Base-by-base conservation (phyloP, 2,797 vertebrate genomes). In the Lycodopsis pacificus region DNA sequence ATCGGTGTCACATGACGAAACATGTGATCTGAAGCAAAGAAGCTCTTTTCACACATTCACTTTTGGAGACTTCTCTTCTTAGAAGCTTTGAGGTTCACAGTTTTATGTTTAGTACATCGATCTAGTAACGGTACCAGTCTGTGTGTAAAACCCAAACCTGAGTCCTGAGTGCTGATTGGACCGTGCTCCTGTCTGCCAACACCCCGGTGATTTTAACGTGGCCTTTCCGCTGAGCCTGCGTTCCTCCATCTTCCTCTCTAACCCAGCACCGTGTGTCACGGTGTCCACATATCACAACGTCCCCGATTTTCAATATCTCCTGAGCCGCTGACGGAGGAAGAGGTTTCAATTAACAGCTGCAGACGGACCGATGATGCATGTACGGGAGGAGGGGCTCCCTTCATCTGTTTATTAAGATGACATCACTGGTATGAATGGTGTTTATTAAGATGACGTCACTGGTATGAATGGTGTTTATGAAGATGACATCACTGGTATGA, bases 221-320 rank as follows among this genome's bases (percentile, higher is more conserved):
- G 91, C 86, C 87, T 91, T 92, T 86, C 70, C 69, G 20, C 48
- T 1, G 7, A 77, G 56, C 49, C 58, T 64, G 53, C 56, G 4
- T 63, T 46, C 51, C 62, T 87, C 71, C 73, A 32, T 85, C 83
- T 49, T 82, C 70, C 63, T 65, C 34, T 66, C 63, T 44, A 66
- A 75, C 72, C 71, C 51, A 75, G 81, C 81, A 86, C 61, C 78
- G 71, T 65, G 80, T 89, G 70, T 71, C 64, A 40, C 25, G 63
- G 58, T 74, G 51, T 75, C 63, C 69, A 91, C 93, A 93, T 91
- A 90, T 81, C 92, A 92, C 77, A 90, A 70, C 88, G 77, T 53
- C 66, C 30, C 27, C 27, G 2, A 27, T 27, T 27, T 27, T 27
- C 27, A 27, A 27, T 27, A 27, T 27, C 27, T 77, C 79, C 86